phyloP scores from a whole-genome alignment of 1,140 invertebrate species.

The Lucilia sericata region DNA sequence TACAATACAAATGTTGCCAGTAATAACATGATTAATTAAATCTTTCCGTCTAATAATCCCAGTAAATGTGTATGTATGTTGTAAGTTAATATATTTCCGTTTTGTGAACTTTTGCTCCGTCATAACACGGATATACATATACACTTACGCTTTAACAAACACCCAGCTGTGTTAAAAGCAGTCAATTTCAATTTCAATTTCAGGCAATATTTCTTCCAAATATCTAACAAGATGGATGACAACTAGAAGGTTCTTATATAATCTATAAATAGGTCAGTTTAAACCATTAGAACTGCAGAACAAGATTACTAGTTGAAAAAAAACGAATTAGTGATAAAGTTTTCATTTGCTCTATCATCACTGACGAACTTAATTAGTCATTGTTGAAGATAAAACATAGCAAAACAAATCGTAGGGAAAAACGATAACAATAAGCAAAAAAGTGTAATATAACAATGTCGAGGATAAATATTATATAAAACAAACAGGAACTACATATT shows the following conservation, averaged over 20 bases:
- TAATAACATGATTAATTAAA: background rate
- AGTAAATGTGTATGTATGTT: background rate
- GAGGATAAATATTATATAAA: too few relatives aligned
- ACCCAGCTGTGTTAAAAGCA: too few relatives aligned
- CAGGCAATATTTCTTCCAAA: too few relatives aligned
- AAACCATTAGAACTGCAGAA: too few relatives aligned
- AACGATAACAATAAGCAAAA: background rate
- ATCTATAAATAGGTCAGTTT: too few relatives aligned
- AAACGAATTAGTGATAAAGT: background rate
- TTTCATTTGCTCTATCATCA: background rate
- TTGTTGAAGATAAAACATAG: background rate
- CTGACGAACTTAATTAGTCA: background rate
- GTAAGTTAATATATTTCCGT: background rate
- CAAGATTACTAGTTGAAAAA: too few relatives aligned
- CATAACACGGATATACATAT: background rate
- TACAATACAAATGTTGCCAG: background rate
- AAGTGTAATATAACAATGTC: too few relatives aligned
- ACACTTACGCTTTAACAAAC: too few relatives aligned
- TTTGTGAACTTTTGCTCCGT: background rate
- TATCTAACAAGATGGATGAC: too few relatives aligned
- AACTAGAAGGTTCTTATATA: too few relatives aligned
- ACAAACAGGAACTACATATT: too few relatives aligned
- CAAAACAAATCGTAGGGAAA: background rate
- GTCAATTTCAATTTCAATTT: too few relatives aligned
- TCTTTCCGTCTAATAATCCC: background rate